A percentile compares a stretch with the other conserved stretches of the same genome.
phyloP scores from a whole-genome alignment of 1,140 invertebrate species.

The Aphelenchoides avenae region DNA sequence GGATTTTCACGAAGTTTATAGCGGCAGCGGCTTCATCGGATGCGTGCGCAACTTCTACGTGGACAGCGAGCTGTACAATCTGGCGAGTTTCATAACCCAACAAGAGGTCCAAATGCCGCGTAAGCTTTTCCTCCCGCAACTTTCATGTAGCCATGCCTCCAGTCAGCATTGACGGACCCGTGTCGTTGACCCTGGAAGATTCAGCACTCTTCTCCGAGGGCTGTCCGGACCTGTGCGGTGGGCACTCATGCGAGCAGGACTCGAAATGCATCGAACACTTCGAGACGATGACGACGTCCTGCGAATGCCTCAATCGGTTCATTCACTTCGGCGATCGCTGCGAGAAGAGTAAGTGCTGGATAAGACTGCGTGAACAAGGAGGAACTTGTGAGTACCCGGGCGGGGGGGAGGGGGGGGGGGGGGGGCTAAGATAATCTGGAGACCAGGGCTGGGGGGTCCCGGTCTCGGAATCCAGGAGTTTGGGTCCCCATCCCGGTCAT shows the following conservation, averaged over 20 bases:
- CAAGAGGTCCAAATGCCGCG: too few relatives aligned
- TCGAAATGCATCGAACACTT: slow-evolving; percentile 44
- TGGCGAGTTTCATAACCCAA: slow-evolving; percentile 7
- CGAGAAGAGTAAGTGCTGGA: slow-evolving; percentile 42
- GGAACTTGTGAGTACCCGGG: slow-evolving; percentile 2
- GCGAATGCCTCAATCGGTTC: slow-evolving; percentile 41
- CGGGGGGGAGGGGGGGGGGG: too few relatives aligned
- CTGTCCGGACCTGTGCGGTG: slow-evolving; percentile 32
- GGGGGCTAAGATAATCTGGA: too few relatives aligned
- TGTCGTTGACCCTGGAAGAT: slow-evolving; percentile 13
- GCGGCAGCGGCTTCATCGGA: slow-evolving; percentile 39
- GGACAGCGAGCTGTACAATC: slow-evolving; percentile 16
- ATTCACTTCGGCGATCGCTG: slow-evolving; percentile 41
- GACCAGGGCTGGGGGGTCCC: too few relatives aligned
- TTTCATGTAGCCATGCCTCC: too few relatives aligned
- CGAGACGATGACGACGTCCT: slow-evolving; percentile 35
- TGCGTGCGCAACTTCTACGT: slow-evolving; percentile 38
- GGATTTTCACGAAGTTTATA: not conserved
- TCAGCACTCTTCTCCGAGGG: slow-evolving; percentile 24
- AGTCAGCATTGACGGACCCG: too few relatives aligned
- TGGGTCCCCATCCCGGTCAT: too few relatives aligned
- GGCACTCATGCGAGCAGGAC: slow-evolving; percentile 35
- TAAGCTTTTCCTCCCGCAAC: too few relatives aligned
- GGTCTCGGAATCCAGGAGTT: too few relatives aligned
- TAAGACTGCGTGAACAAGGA: not conserved